Base-by-base conservation (phyloP, 2,113 vertebrate genomes). In the Campylorhamphus procurvoides region DNA sequence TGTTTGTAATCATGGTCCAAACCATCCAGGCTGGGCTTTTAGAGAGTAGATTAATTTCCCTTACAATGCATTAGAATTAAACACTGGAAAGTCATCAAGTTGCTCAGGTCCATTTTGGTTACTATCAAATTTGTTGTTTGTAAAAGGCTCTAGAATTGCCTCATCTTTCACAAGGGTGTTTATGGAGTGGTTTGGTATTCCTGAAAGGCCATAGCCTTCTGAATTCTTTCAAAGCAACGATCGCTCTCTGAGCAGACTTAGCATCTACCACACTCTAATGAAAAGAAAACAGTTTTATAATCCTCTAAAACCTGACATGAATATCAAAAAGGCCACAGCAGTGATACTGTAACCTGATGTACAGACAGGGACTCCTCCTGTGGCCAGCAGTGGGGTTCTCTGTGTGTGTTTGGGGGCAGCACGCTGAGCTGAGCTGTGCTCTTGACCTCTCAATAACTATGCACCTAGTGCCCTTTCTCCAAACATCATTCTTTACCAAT, bases 361-460 rank as follows among this genome's bases (percentile, higher is more conserved):
- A 53, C 18, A 64, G 68, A 64, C 37, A 84, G 53, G 67, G 91
- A 58, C 39, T 20, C 4, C 52, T 87, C 92, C 44, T 87, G 67
- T 60, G 84, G 87, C 67, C 89, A 83, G 53, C 10, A 47, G 27
- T 44, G 40, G 35, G 39, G 63, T 79, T 88, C 55, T 76, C 3
- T 49, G 18, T 64, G 28, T 76, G 58, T 37, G 11, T 63, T n/a
- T 80, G 89, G 73, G 91, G 71, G 23, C 87, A 76, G 69, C 87
- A 73, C 66, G 40, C 6, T 56, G 19, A 69, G 49, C 79, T 47
- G 76, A 90, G 59, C 78, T 0, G 3, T 67, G 72, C 56, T 80
- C 52, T 83, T 93, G 93, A 88, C 93, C 91, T 91, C n/a, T 37
- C 56, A 80, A 94, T 84, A 89, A 96, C 84, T 69, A 44, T n/a